Base-by-base conservation (phyloP, 2,113 vertebrate species). In the Tautogolabrus adspersus region DNA sequence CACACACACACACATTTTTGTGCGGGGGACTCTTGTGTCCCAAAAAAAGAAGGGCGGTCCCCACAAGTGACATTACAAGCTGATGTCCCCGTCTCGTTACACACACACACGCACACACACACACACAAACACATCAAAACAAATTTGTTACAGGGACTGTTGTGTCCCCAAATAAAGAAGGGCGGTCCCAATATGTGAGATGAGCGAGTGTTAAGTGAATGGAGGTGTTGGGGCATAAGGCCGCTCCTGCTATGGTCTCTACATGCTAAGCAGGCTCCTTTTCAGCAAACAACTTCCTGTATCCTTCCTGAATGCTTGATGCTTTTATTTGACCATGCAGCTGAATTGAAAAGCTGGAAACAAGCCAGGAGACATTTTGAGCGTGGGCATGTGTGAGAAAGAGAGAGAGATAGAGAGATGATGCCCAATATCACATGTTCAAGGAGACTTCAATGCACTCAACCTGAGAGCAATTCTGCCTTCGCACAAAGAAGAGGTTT, bases 401-500 rank as follows among this genome's bases (percentile, higher is more conserved):
- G 30, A 38, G 46, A 19, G 46, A 0, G 46, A 52, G 18, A 8
- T 22, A 70, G 54, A 71, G 79, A 49, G 15, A 42, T 11, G 40
- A 42, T 42, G 40, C 40, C 0, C 22, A 2, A 79, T 69, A 64
- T 76, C 22, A 66, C 69, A 57, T 81, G 72, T 82, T 77, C 57
- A 79, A 75, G 65, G 42, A 77, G 82, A 85, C 79, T 52, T 85
- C 38, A 8, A 37, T 69, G 73, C 63, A 55, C 75, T 83, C 72
- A 56, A 72, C 54, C 88, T 73, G 16, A 3, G 58, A 77, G 72
- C 51, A n/a, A 23, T 62, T 73, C 56, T 64, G 75, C 44, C 40
- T 63, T 74, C 54, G 5, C 9, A 81, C 77, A 78, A 76, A 85
- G 82, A 75, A 18, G 72, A 81, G 88, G 79, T 90, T 92, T 42